Percentiles rank a stretch among this genome's conserved stretches.
Evolutionary conservation across 2,113 vertebrate genomes (phyloP).

Genomic region (Numida meleagris): DNA sequence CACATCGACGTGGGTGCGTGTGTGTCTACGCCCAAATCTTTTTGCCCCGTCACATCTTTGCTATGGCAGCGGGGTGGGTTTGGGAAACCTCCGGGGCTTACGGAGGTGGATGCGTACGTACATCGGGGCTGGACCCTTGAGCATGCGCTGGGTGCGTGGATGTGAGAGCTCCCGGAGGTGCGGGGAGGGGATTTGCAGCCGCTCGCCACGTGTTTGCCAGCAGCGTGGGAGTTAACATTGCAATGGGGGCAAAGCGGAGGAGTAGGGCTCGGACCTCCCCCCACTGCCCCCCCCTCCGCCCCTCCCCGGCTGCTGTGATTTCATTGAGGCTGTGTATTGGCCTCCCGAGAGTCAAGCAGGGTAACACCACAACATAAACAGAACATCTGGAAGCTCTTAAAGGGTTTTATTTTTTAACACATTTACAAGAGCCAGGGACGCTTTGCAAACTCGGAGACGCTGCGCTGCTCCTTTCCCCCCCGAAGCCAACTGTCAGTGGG

Average conservation of each 20-base stretch:
- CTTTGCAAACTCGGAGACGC: neutral
- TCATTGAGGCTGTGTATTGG: conserved; percentile 34
- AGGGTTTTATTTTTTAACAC: conserved; percentile 65
- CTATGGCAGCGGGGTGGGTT: neutral
- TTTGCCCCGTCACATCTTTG: neutral
- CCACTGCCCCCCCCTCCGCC: neutral
- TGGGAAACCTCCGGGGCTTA: accelerated
- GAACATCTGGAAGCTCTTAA: conserved; percentile 76
- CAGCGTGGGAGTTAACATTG: neutral
- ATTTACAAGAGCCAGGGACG: conserved; percentile 62
- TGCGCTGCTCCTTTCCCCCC: neutral
- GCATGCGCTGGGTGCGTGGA: neutral
- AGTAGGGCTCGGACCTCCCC: neutral
- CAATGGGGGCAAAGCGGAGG: neutral
- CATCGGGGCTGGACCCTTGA: neutral
- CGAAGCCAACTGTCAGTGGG: neutral
- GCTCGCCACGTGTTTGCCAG: neutral
- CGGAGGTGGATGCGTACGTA: accelerated
- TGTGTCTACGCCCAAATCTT: neutral
- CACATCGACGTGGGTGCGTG: neutral
- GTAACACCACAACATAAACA: conserved; percentile 41
- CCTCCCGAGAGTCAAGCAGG: conserved; percentile 40
- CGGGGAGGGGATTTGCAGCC: neutral
- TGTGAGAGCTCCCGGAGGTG: neutral
- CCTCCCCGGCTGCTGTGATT: conserved; percentile 22